phyloP scores from a whole-genome alignment of 2,797 vertebrate genomes.

The Prionace glauca region DNA sequence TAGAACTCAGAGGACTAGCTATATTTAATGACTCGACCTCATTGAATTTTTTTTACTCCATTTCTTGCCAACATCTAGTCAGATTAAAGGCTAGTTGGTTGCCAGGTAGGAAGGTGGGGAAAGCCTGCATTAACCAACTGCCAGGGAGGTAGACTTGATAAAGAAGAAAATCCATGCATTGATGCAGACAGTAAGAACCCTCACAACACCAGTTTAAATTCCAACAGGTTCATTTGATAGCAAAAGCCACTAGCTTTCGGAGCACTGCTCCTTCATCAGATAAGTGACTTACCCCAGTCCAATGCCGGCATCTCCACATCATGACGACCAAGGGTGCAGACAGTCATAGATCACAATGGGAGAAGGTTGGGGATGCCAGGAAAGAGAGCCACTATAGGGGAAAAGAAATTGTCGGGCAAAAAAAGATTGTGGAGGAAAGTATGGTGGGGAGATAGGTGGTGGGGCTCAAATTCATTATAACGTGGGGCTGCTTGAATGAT shows the following conservation, averaged over 20 bases:
- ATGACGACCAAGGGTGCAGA: too few species aligned
- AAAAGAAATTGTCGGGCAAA: not conserved
- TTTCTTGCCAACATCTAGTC: not conserved
- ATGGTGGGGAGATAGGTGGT: not conserved
- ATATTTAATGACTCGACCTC: not conserved
- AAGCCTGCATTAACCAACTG: not conserved
- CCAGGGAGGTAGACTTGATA: not conserved
- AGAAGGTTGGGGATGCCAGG: not conserved
- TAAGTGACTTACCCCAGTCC: too few species aligned
- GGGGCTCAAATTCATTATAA: not conserved
- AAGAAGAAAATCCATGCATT: not conserved
- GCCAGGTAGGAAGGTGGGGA: not conserved
- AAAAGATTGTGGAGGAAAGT: not conserved
- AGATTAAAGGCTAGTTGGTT: not conserved
- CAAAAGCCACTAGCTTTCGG: too few species aligned
- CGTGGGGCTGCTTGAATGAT: not conserved
- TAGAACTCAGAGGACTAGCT: not conserved
- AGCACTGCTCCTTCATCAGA: too few species aligned
- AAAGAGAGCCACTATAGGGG: not conserved
- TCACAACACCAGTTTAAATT: too few species aligned
- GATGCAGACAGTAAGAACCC: too few species aligned
- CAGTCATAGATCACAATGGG: not conserved
- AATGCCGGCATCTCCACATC: too few species aligned
- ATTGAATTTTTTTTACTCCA: not conserved
- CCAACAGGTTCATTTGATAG: too few species aligned